phyloP scores from a whole-genome alignment of 2,113 vertebrate species.

The Apeltes quadracus region DNA sequence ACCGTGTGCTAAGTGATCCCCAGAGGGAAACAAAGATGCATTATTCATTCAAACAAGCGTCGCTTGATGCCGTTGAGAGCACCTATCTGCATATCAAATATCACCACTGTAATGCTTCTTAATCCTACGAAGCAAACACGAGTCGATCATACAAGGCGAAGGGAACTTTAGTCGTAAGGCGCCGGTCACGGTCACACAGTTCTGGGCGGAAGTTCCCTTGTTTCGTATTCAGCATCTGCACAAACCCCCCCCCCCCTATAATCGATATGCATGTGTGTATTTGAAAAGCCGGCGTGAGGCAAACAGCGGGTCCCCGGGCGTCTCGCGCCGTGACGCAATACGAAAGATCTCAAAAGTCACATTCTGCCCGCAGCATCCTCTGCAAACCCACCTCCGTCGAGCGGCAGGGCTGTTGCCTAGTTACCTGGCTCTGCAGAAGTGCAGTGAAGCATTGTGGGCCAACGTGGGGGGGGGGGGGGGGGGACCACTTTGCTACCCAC shows the following conservation, averaged over 20 bases:
- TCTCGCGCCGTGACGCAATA: conserved; percentile 46
- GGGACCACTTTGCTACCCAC: conserved; percentile 61
- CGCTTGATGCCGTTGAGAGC: background rate
- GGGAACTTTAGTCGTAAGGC: background rate
- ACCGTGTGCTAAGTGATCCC: conserved; percentile 19
- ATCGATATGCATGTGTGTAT: too few species aligned
- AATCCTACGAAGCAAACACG: background rate
- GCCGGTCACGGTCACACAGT: conserved; percentile 56
- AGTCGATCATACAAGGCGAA: background rate
- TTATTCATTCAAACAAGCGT: conserved; percentile 31
- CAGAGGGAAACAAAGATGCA: conserved; percentile 2
- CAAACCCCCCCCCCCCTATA: too few species aligned
- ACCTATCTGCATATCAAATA: background rate
- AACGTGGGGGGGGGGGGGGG: too few species aligned
- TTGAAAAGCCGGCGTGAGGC: background rate
- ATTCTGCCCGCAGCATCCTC: conserved; percentile 61
- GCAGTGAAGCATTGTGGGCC: conserved; percentile 54
- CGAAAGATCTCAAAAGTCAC: conserved; percentile 66
- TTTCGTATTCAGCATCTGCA: too few species aligned
- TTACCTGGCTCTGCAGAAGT: conserved; percentile 71
- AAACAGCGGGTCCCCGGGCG: conserved; percentile 3
- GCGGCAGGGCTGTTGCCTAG: conserved; percentile 70
- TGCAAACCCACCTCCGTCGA: conserved; percentile 58
- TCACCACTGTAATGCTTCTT: background rate
- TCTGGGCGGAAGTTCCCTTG: too few species aligned